Evolutionary conservation across 2,113 vertebrate genomes (phyloP).

Genomic region (Eretmochelys imbricata): DNA sequence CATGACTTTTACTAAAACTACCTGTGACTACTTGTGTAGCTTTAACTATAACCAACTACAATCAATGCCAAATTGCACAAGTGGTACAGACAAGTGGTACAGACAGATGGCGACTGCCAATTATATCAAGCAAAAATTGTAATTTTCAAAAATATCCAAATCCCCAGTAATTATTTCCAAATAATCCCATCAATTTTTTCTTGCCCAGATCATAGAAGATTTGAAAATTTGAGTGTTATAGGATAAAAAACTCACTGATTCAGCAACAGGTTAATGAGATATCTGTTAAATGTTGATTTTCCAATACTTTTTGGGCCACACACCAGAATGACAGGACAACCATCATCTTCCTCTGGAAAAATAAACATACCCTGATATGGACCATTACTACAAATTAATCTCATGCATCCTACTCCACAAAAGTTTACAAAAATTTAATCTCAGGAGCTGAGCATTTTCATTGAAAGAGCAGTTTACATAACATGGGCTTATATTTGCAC

Average conservation of each 20-base stretch:
- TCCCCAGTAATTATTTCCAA: accelerated
- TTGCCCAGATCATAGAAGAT: accelerated
- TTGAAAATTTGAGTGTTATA: neutral
- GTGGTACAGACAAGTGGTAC: neutral
- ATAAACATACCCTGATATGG: neutral
- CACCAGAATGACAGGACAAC: constrained; percentile 87
- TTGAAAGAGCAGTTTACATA: neutral
- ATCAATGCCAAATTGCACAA: neutral
- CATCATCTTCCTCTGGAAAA: constrained; percentile 85
- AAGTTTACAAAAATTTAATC: neutral
- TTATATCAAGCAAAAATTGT: neutral
- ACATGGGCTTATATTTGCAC: neutral
- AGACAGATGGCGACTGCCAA: neutral
- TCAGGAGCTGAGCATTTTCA: neutral
- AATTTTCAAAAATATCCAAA: neutral
- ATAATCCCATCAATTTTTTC: neutral
- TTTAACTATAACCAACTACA: accelerated
- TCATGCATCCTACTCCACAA: accelerated
- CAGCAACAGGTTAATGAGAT: constrained; percentile 90
- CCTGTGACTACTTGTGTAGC: too few relatives aligned
- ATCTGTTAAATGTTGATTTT: constrained; percentile 92
- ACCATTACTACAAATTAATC: accelerated
- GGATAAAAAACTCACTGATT: constrained; percentile 83
- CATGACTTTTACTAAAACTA: too few relatives aligned
- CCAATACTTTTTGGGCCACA: constrained; percentile 91